Percentiles rank a stretch among this genome's conserved stretches.
phyloP scores from a whole-genome alignment of 2,888 invertebrate species.

The Thymelicus lineola region DNA sequence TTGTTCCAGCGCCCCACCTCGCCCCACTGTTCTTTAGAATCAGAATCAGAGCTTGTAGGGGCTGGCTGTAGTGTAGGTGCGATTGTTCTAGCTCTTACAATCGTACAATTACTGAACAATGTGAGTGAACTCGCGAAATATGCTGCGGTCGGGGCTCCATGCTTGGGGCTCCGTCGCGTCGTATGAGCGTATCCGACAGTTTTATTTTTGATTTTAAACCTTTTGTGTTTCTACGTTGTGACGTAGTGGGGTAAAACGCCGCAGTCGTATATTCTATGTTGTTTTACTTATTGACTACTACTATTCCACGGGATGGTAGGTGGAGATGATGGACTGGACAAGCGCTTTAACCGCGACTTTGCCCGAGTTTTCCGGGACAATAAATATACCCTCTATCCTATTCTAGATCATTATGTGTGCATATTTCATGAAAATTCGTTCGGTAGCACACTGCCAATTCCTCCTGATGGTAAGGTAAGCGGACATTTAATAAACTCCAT shows the following conservation, averaged over 20 bases:
- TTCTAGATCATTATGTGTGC: too few relatives aligned
- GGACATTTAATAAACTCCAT: too few relatives aligned
- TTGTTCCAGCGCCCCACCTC: conserved; percentile 29
- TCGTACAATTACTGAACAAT: conserved; percentile 32
- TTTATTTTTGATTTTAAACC: conserved; percentile 24
- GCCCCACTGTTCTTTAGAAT: conserved; percentile 23
- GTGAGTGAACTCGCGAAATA: conserved; percentile 31
- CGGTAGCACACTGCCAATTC: too few relatives aligned
- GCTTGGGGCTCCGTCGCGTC: not conserved
- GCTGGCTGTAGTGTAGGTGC: conserved; percentile 4
- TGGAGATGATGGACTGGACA: too few relatives aligned
- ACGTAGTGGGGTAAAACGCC: not conserved
- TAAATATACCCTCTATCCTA: too few relatives aligned
- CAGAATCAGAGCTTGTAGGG: conserved; percentile 16
- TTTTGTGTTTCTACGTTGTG: conserved; percentile 5
- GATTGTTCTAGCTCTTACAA: conserved; percentile 23
- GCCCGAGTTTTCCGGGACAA: too few relatives aligned
- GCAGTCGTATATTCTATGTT: too few relatives aligned
- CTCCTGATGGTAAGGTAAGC: too few relatives aligned
- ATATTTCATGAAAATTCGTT: too few relatives aligned
- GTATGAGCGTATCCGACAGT: conserved; percentile 1
- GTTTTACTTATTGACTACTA: too few relatives aligned
- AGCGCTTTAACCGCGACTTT: too few relatives aligned
- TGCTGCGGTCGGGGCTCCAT: conserved; percentile 25
- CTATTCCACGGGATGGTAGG: too few relatives aligned